Conservation (phyloP, 2,888 invertebrate species). For the Boloria euphrosyne region DNA sequence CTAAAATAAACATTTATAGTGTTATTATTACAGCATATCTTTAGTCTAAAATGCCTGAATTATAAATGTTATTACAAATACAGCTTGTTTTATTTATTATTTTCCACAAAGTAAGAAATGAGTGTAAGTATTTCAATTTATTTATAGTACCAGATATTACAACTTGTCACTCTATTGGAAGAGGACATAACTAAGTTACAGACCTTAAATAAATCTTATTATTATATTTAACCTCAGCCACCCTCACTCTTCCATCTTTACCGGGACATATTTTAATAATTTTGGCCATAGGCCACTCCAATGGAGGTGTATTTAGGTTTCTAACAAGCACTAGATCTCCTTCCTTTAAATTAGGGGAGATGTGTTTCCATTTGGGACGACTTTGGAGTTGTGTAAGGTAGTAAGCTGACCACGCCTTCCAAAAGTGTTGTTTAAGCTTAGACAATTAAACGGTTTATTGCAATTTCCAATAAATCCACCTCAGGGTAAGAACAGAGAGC, state of each 20-base stretch:
- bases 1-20: not conserved
- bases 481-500: slow-evolving; percentile 26
- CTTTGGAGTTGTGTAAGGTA: slow-evolving; percentile 36
- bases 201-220: slow-evolving; percentile 20
- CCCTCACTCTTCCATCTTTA: slow-evolving; percentile 26
- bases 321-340: slow-evolving; percentile 32
- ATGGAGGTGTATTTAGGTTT: slow-evolving; percentile 19
- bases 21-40: not conserved
- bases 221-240: slow-evolving; percentile 22
- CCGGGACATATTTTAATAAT: slow-evolving; percentile 26
- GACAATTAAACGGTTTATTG: slow-evolving; percentile 32
- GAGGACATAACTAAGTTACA: slow-evolving; percentile 24
- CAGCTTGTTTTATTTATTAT: not conserved
- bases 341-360: slow-evolving; percentile 26
- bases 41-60: not conserved
- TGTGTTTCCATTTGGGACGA: slow-evolving; percentile 31
- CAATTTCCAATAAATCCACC: slow-evolving; percentile 25
- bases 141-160: not conserved
- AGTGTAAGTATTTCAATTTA: not conserved
- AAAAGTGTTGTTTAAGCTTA: slow-evolving; percentile 37
- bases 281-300: slow-evolving; percentile 30
- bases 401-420: slow-evolving; percentile 35
- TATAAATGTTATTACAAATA: not conserved
- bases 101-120: not conserved
- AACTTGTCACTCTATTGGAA: slow-evolving; percentile 14